Base-by-base conservation (phyloP, 2,113 vertebrate species). In the Podarcis cretensis region DNA sequence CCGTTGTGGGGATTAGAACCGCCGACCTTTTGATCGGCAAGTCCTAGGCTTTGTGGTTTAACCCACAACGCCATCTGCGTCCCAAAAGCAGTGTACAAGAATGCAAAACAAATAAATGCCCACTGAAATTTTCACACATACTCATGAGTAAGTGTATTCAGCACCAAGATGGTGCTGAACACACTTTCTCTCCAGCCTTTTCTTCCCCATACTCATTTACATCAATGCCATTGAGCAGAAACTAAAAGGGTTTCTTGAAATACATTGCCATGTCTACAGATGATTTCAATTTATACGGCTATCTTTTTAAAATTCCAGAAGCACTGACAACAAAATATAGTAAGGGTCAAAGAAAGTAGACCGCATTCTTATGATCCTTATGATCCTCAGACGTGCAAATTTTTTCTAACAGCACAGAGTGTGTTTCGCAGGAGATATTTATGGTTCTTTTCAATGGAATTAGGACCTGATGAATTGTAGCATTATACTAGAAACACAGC, bases 381-480 rank as follows among this genome's bases (percentile, higher is more conserved):
- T 18, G 88, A 25, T 92, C 92, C 0, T 0, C 82, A 13, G 80
- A 40, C 8, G 8, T 73, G 4, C 88, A 90, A 91, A 88, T 94
- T 89, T 93, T 93, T 30, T 43, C 84, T 54, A 66, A 80, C 90
- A 92, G 87, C 69, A 92, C 73, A 59, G 87, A 93, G 37, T 91
- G 79, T 91, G 89, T 91, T 87, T 13, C 90, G 90, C 89, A 86
- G 81, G 77, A 81, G 84, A 32, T 94, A 94, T 95, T 95, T 96
- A 93, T 96, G 90, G 73, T 81, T 91, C 84, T 77, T 88, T 95
- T 92, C 91, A 90, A 40, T 90, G 66, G 90, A 94, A 94, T 90
- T 95, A 88, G 89, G 87, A 94, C 90, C 79, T 93, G 90, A 93
- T 96, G 89, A 81, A 93, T 93, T 93, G 79, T 89, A 85, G 81